Percentiles rank a stretch among this genome's conserved stretches.
Conservation (phyloP, 2,888 invertebrate genomes). For the Linnaemya vulpina region DNA sequence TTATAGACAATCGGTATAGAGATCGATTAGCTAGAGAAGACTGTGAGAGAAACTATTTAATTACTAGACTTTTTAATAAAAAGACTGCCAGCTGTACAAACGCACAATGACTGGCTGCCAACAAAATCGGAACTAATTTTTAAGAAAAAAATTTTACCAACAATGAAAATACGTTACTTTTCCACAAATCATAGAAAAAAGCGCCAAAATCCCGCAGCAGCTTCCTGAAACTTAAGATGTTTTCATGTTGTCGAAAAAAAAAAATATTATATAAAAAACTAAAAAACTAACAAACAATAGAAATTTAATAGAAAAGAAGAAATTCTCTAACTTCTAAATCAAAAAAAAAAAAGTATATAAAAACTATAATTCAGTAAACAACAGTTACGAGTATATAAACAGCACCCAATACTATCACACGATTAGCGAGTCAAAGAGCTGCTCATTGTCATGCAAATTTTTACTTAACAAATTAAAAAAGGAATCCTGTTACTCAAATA, state of each 20-base stretch:
- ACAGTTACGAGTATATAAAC: conserved; percentile 50
- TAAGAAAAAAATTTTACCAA: neutral
- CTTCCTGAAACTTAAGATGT: conserved; percentile 64
- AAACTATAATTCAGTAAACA: neutral
- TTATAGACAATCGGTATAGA: too few species aligned
- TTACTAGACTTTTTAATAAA: too few species aligned
- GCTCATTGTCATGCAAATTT: conserved; percentile 62
- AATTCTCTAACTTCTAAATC: neutral
- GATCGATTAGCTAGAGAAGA: too few species aligned
- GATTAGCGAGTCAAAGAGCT: conserved; percentile 55
- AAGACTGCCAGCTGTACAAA: too few species aligned
- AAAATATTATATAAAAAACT: conserved; percentile 64
- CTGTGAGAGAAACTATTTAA: too few species aligned
- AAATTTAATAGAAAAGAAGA: conserved; percentile 21
- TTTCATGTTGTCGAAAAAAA: conserved; percentile 9
- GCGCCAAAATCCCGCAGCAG: conserved; percentile 66
- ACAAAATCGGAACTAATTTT: neutral
- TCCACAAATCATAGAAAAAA: conserved; percentile 22
- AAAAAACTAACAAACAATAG: conserved; percentile 68
- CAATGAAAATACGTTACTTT: conserved; percentile 62
- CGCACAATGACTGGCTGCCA: too few species aligned
- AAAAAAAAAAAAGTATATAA: conserved; percentile 6
- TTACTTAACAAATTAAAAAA: conserved; percentile 27
- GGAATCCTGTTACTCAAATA: conserved; percentile 45
- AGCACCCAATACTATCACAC: conserved; percentile 52